Evolutionary conservation across 2,797 vertebrate species (phyloP), one percentile per base, ranked within the genome.

Genomic region (Enteromius viviparus): DNA sequence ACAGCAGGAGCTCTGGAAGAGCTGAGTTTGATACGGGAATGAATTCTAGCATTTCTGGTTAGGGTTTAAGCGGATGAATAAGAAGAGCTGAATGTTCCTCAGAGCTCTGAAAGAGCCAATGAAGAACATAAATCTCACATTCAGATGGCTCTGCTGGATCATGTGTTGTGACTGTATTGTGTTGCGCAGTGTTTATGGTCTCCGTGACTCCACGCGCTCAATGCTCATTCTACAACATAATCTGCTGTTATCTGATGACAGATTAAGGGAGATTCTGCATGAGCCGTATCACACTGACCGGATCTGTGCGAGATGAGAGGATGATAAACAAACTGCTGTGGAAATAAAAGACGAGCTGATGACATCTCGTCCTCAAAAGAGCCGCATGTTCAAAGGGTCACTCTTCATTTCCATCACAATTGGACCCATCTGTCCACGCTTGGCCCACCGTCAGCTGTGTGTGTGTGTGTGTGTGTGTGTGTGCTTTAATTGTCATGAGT

Each of bases 381-480:
- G 76, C 81, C 40, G 65, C 49, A 81, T 85, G 74, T 88, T 90
- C 84, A 85, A 84, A 89, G 89, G 89, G 90, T 89, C 86, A 88
- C 23, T 82, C 84, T 88, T 91, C 88, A 93, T 94, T 92, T 92
- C 91, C 91, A 89, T 92, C 81, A 94, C 88, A 92, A 91, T 91
- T 74, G 78, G 26, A 84, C 92, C 91, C 89, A 91, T 91, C 89
- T 91, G 89, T 91, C 87, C 84, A 81, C 83, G 49, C 71, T 71
- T 72, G 82, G 82, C 74, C 62, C 53, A 15, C 79, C 69, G 49
- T 66, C 80, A 77, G 68, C 62, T 19, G 77, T 80, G 76, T 78
- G 83, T 69, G 78, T 55, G 83, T 55, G 83, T 69, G 78, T 55
- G 83, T 55, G 83, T 55, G 76, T 78, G 83, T 68, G 60, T 80